Conservation (phyloP, 2,888 invertebrate species). For the Tetragnatha montana region DNA sequence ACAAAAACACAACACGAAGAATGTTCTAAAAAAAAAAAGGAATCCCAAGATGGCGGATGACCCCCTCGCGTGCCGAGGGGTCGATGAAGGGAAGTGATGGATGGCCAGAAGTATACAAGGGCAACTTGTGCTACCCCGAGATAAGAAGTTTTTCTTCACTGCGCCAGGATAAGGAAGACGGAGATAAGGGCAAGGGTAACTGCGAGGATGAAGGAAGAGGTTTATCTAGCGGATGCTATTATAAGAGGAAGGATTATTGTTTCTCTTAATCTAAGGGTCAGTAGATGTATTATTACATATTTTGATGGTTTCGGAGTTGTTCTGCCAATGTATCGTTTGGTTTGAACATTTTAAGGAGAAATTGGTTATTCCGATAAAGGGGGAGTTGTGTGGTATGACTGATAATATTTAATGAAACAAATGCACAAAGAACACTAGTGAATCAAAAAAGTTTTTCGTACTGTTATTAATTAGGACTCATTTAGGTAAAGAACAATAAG, state of each 20-base stretch:
- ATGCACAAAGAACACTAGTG: too few relatives aligned
- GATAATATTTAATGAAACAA: too few relatives aligned
- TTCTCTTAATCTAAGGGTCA: too few relatives aligned
- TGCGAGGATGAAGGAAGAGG: background rate
- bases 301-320: too few relatives aligned
- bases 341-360: too few relatives aligned
- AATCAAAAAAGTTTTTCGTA: too few relatives aligned
- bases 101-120: conserved; percentile 4
- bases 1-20: background rate
- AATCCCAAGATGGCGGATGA: background rate
- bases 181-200: background rate
- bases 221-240: background rate
- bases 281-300: too few relatives aligned
- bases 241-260: background rate
- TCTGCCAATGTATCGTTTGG: too few relatives aligned
- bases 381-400: too few relatives aligned
- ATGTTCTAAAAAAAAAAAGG: background rate
- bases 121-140: conserved; percentile 8
- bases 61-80: background rate
- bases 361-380: too few relatives aligned
- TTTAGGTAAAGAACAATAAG: too few relatives aligned
- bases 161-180: background rate
- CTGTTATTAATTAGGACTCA: too few relatives aligned
- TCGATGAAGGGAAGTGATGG: conserved; percentile 3
- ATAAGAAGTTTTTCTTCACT: conserved; percentile 9